These are phyloP conservation scores for Capitella teleta DNA, from an alignment of 1,140 invertebrate genomes.

Conservation along the genomic window DNA sequence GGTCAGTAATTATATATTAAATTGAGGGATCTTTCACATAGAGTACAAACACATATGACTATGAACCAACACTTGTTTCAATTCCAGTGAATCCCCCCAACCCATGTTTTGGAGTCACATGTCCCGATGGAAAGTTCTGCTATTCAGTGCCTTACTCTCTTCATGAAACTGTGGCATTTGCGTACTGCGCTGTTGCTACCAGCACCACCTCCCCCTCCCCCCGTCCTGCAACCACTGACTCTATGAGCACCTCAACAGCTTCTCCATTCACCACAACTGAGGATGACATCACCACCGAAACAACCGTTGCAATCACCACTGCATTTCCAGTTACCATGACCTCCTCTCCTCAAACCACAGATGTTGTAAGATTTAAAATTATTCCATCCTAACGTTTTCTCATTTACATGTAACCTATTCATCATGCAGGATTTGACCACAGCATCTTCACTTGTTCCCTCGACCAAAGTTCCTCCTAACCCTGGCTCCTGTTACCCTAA, in stretches of 20 bases:
- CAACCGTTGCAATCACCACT: not conserved
- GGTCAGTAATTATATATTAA: not conserved
- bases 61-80: not conserved
- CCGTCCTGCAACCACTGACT: too few relatives aligned
- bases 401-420: not conserved
- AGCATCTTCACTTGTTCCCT: not conserved
- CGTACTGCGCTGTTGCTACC: not conserved
- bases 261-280: not conserved
- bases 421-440: not conserved
- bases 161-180: not conserved
- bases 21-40: not conserved
- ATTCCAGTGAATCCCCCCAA: not conserved
- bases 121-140: not conserved
- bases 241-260: not conserved
- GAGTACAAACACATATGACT: not conserved
- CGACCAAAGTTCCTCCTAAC: not conserved
- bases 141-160: not conserved
- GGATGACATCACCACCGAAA: not conserved
- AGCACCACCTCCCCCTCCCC: not conserved
- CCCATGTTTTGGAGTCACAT: not conserved
- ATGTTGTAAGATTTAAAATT: not conserved
- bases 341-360: not conserved
- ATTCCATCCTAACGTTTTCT: not conserved
- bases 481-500: conserved; percentile 4
- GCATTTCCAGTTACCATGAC: not conserved